phyloP scores from a whole-genome alignment of 2,888 invertebrate genomes.

The Lordiphosa fenestrarum region DNA sequence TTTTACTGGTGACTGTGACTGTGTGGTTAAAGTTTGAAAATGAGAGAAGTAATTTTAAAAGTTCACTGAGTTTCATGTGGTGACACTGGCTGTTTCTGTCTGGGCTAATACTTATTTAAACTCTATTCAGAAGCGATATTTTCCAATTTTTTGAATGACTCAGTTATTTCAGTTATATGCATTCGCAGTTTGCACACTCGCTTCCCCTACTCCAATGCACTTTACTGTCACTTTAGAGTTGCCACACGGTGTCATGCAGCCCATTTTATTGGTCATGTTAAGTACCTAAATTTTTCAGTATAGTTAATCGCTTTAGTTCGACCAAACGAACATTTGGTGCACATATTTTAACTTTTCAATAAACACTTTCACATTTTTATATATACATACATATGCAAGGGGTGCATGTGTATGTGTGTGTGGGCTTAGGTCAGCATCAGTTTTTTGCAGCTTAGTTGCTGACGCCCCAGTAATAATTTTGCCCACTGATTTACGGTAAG shows the following conservation, averaged over 20 bases:
- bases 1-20: neutral
- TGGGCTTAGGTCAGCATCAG: conserved; percentile 62
- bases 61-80: too few relatives aligned
- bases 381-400: conserved; percentile 21
- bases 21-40: too few relatives aligned
- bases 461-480: conserved; percentile 1
- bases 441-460: conserved; percentile 17
- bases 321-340: neutral
- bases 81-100: too few relatives aligned
- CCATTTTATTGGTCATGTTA: too few relatives aligned
- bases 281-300: too few relatives aligned
- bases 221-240: conserved; percentile 10
- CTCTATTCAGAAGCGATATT: too few relatives aligned
- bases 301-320: too few relatives aligned
- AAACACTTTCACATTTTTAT: conserved; percentile 67
- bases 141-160: too few relatives aligned
- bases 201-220: neutral
- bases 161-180: too few relatives aligned
- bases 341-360: conserved; percentile 6
- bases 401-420: conserved; percentile 24
- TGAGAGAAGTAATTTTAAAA: too few relatives aligned
- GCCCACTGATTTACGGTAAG: neutral
- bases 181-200: too few relatives aligned
- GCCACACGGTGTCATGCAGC: neutral
- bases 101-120: too few relatives aligned